Base-by-base conservation (phyloP, 2,797 vertebrate species). In the Gymnoscopelus braueri region DNA sequence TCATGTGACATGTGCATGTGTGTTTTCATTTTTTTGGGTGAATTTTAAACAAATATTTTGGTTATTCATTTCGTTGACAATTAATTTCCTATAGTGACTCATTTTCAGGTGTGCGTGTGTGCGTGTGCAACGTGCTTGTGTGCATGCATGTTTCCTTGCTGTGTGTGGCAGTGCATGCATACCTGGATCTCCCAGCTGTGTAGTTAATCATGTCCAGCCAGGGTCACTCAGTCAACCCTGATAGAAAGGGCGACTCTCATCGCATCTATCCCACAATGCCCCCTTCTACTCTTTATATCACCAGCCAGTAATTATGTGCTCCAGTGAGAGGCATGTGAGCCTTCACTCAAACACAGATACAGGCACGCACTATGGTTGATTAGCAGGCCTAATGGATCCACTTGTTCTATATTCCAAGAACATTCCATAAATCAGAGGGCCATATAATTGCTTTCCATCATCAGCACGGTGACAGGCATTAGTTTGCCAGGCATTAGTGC, bases 251-350 rank as follows among this genome's bases (percentile, higher is more conserved):
- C 54, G 3, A 81, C 58, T 75, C 76, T 69, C 52, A 32, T 74
- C 65, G 67, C 71, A 67, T 53, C 65, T 67, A 69, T 77, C 76
- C 83, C 74, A 87, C 84, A 85, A 82, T 85, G 75, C 72, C 73
- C 74, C 78, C 76, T 74, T 81, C 75, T 79, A 73, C 74, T 75
- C 65, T 77, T 84, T 89, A 87, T 84, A 87, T 89, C 84, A 87
- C 76, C 83, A 84, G 76, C 68, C 83, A 81, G 76, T 84, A 90
- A 90, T 88, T 83, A 88, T 74, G 79, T 87, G 85, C 87, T 91
- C 67, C 85, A 85, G 72, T 84, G 77, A 88, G 82, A 90, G 78
- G 72, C 74, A 85, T 80, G 82, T 77, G 71, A 60, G 55, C 60
- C 26, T 8, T 63, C 53, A 49, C 60, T 47, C 35, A 29, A 29